These are phyloP conservation scores for Cydia fagiglandana DNA, from an alignment of 1,140 invertebrate species.

Conservation along the genomic window DNA sequence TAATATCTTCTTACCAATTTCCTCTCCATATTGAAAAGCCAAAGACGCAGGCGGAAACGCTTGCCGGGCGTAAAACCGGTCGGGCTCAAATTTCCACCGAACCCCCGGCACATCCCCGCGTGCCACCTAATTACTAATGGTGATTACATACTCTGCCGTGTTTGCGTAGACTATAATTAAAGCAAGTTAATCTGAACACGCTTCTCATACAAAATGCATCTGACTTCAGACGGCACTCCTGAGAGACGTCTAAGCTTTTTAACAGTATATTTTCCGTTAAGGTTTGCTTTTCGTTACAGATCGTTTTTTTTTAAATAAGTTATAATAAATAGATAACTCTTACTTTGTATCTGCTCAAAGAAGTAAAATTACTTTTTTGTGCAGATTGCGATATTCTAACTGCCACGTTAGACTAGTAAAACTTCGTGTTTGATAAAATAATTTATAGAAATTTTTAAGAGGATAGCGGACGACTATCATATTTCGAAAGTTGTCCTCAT, in stretches of 20 bases:
- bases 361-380: no score
- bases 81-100: slow-evolving; percentile 15
- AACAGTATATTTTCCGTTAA: neutral
- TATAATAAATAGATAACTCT: no score
- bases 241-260: slow-evolving; percentile 43
- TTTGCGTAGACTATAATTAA: slow-evolving; percentile 72
- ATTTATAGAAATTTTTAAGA: no score
- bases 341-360: no score
- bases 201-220: slow-evolving; percentile 73
- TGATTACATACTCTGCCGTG: slow-evolving; percentile 50
- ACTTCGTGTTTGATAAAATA: no score
- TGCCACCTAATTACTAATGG: slow-evolving; percentile 43
- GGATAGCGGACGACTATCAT: no score
- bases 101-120: neutral
- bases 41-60: neutral
- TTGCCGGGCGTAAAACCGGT: slow-evolving; percentile 13
- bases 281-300: neutral
- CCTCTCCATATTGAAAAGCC: neutral
- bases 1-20: slow-evolving; percentile 24
- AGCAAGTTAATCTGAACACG: slow-evolving; percentile 70
- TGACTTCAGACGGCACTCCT: slow-evolving; percentile 39
- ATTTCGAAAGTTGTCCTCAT: no score
- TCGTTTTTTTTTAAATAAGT: neutral
- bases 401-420: no score
- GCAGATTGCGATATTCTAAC: no score